These are phyloP conservation scores for Baccha elongata DNA, from an alignment of 2,888 invertebrate genomes.

Conservation along the genomic window DNA sequence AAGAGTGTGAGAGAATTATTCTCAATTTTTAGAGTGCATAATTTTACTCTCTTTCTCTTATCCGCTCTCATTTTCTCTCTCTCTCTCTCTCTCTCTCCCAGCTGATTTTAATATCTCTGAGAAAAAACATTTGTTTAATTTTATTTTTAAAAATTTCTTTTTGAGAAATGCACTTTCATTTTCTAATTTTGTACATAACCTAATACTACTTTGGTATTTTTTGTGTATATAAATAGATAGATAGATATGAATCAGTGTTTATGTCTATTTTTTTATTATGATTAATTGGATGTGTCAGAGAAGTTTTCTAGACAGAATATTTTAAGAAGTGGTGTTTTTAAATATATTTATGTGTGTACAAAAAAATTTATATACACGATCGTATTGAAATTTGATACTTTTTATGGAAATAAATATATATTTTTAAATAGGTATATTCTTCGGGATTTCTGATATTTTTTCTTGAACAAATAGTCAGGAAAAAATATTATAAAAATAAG, in stretches of 20 bases:
- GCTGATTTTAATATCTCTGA: constrained; percentile 14
- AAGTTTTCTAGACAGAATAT: constrained; percentile 29
- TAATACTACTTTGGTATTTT: constrained; percentile 42
- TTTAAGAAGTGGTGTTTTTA: constrained; percentile 17
- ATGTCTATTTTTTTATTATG: constrained; percentile 25
- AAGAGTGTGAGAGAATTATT: constrained; percentile 2
- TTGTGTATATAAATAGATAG: constrained; percentile 20
- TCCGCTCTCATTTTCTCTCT: background rate
- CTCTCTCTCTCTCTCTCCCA: background rate
- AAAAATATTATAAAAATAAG: too few species aligned
- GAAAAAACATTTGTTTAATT: constrained; percentile 2
- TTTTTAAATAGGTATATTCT: too few species aligned
- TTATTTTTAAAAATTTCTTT: background rate
- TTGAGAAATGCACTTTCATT: constrained; percentile 50
- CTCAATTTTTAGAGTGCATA: too few species aligned
- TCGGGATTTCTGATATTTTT: too few species aligned
- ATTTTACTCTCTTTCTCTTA: background rate
- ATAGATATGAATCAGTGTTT: constrained; percentile 55
- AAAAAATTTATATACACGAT: background rate
- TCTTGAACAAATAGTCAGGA: too few species aligned
- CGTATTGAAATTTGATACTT: constrained; percentile 28
- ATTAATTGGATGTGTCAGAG: constrained; percentile 58
- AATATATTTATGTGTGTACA: background rate
- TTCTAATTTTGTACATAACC: constrained; percentile 59
- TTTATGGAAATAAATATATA: background rate